Evolutionary conservation across 2,797 vertebrate species (phyloP), one percentile per base, ranked within the genome.

Genomic region (Enteromius treurensis): DNA sequence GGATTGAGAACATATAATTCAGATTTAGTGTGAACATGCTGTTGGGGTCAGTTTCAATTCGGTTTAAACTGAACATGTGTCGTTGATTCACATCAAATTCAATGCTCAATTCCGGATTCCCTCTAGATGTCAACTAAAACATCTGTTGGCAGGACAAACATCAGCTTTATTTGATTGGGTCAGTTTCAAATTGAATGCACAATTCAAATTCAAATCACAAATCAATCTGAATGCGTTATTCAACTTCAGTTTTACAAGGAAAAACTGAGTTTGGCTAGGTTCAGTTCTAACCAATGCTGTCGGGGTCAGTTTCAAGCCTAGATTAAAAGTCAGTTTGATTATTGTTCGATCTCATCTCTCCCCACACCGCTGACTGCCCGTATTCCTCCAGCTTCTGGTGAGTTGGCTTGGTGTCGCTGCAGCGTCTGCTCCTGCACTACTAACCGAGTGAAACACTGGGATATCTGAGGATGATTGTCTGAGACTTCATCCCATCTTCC

Each of bases 391-490:
- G 34, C 8, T 40, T 13, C 34, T 42, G 42, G 42, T 11, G 14
- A 19, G 29, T 17, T 4, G 55, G n/a, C 11, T 2, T 58, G 4
- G 67, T 74, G 67, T 75, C 74, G 26, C 82, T 70, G 78, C 87
- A 76, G 90, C 87, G 90, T 89, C 90, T 87, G 74, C 89, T 78
- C 65, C 69, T 87, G 42, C 83, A 90, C 91, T 91, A 85, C 88
- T 93, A 90, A 90, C 85, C 85, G 87, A 88, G 70, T 87, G 88
- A 89, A 90, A 93, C 92, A 93, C 93, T 94, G 92, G 91, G 91
- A 90, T 90, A 88, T 83, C 81, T 75, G 82, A 90, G 79, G 67
- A 40, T 84, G 75, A 51, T 78, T 55, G 81, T 84, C 53, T 64
- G 77, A 85, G 76, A 86, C 76, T 71, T 73, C 37, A 34, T 40